Evolutionary conservation across 2,888 invertebrate species (phyloP).

Genomic region (Trachelus tabidus): DNA sequence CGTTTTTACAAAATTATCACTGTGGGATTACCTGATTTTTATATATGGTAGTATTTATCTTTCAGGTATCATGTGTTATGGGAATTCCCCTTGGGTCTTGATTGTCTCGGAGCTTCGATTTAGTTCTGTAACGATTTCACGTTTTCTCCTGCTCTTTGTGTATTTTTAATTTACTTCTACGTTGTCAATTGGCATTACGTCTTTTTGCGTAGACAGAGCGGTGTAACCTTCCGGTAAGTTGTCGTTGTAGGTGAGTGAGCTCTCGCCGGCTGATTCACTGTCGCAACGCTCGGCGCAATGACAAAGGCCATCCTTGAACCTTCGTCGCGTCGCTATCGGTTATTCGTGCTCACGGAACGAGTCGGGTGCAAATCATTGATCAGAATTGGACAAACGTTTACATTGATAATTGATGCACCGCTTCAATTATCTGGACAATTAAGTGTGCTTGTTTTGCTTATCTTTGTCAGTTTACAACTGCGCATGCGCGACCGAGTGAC

Average conservation of each 20-base stretch:
- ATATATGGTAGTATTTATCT: background rate
- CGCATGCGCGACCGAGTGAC: background rate
- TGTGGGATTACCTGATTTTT: background rate
- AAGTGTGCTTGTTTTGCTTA: background rate
- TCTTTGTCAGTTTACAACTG: background rate
- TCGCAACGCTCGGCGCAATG: constrained; percentile 33
- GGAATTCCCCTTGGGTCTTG: background rate
- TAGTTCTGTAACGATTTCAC: background rate
- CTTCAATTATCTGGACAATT: background rate
- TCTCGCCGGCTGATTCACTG: constrained; percentile 46
- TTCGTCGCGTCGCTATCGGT: background rate
- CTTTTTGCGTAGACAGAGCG: background rate
- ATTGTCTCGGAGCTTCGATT: background rate
- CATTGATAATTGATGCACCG: background rate
- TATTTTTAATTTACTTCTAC: background rate
- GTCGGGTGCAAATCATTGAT: background rate
- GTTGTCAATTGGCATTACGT: background rate
- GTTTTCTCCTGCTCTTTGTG: background rate
- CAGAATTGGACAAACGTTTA: background rate
- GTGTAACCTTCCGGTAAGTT: background rate
- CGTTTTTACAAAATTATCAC: background rate
- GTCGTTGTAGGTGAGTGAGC: background rate
- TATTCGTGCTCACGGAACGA: constrained; percentile 1
- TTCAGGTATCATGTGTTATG: background rate
- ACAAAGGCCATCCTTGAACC: constrained; percentile 47